A percentile compares a stretch with the other conserved stretches of the same genome.
These are phyloP conservation scores for Drosophila quadrilineata DNA, from an alignment of 1,140 invertebrate species.

Conservation along the genomic window DNA sequence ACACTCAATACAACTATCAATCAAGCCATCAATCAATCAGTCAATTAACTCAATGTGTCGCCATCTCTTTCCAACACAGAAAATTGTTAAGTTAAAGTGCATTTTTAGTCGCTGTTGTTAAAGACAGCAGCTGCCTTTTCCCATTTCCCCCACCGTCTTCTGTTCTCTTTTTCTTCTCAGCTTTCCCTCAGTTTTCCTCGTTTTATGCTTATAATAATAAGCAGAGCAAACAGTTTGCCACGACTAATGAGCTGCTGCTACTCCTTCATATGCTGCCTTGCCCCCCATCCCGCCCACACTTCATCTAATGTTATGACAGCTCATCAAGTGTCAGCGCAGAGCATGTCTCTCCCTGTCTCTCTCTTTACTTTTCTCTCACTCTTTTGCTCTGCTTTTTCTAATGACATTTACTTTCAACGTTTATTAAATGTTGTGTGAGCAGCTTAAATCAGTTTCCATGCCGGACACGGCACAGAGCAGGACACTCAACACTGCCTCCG, in stretches of 20 bases:
- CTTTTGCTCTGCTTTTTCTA: slow-evolving; percentile 29
- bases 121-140: slow-evolving; percentile 18
- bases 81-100: too few relatives aligned
- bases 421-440: slow-evolving; percentile 66
- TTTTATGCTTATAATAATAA: slow-evolving; percentile 72
- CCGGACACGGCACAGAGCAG: slow-evolving; percentile 51
- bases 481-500: too few relatives aligned
- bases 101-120: slow-evolving; percentile 46
- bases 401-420: slow-evolving; percentile 78
- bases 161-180: neutral
- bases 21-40: slow-evolving; percentile 74
- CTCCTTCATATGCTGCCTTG: slow-evolving; percentile 1
- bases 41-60: slow-evolving; percentile 52
- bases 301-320: slow-evolving; percentile 80
- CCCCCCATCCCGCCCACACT: slow-evolving; percentile 11
- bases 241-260: slow-evolving; percentile 62
- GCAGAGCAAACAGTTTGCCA: slow-evolving; percentile 63
- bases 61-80: neutral
- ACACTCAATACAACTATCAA: slow-evolving; percentile 38
- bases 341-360: neutral
- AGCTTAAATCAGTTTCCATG: slow-evolving; percentile 71
- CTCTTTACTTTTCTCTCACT: neutral
- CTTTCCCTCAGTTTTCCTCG: slow-evolving; percentile 22
- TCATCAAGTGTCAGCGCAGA: slow-evolving; percentile 74
- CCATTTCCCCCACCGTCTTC: neutral